Conservation (phyloP, 1,140 invertebrate species). For the Trichonephila clavata region DNA sequence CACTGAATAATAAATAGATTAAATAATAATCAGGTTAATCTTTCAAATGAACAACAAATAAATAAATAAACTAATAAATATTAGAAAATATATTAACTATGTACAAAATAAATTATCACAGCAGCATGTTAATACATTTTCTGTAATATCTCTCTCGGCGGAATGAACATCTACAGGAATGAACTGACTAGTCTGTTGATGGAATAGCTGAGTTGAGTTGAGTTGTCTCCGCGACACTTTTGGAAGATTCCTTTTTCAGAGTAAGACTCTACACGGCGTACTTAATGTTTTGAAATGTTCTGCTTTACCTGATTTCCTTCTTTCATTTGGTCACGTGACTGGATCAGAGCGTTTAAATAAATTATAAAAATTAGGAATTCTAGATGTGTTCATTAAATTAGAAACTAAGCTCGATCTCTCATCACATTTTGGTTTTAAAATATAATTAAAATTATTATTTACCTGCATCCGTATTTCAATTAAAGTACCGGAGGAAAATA, state of each 20-base stretch:
- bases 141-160: neutral
- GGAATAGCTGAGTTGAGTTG: neutral
- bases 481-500: too few species aligned
- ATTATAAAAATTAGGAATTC: too few species aligned
- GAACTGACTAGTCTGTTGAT: constrained; percentile 14
- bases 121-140: neutral
- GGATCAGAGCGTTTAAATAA: too few species aligned
- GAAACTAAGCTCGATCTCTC: too few species aligned
- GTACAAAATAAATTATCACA: constrained; percentile 39
- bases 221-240: neutral
- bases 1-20: constrained; percentile 2
- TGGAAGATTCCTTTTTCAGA: neutral
- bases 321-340: too few species aligned
- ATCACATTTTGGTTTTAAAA: too few species aligned
- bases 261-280: neutral
- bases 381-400: too few species aligned
- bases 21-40: neutral
- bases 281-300: too few species aligned
- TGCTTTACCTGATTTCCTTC: too few species aligned
- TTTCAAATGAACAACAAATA: neutral
- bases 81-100: constrained; percentile 15
- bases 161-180: neutral
- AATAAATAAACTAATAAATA: neutral
- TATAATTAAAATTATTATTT: too few species aligned
- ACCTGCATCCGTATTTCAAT: too few species aligned